phyloP scores from a whole-genome alignment of 2,113 vertebrate species.

The Murina feae region DNA sequence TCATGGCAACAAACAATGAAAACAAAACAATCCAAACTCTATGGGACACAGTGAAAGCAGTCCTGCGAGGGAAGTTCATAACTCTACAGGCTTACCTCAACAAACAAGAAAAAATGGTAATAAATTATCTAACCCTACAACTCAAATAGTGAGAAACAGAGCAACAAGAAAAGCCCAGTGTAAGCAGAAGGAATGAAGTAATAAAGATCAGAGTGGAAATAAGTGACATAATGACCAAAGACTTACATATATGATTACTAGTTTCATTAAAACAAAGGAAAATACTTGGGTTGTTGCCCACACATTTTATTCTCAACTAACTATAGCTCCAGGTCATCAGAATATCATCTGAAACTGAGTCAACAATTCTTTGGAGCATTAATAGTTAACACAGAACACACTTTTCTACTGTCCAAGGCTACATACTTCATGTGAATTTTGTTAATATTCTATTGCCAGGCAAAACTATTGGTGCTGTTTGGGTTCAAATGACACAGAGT shows the following conservation, averaged over 20 bases:
- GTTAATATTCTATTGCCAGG: background rate
- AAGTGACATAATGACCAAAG: too few relatives aligned
- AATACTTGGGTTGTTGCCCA: background rate
- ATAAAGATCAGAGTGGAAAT: too few relatives aligned
- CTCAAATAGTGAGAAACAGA: too few relatives aligned
- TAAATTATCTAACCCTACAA: too few relatives aligned
- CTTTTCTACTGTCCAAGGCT: conserved; percentile 42
- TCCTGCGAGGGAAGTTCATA: too few relatives aligned
- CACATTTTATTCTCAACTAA: background rate
- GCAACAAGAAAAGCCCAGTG: too few relatives aligned
- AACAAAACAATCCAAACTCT: too few relatives aligned
- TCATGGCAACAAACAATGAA: too few relatives aligned
- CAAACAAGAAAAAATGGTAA: too few relatives aligned
- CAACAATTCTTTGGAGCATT: background rate
- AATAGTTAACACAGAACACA: background rate
- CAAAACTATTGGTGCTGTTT: background rate
- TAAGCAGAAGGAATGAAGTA: too few relatives aligned
- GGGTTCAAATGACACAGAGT: background rate
- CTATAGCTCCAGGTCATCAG: background rate
- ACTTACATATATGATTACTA: background rate
- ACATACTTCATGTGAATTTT: conserved; percentile 17
- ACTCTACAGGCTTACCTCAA: too few relatives aligned
- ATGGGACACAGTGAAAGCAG: too few relatives aligned
- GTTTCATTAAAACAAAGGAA: background rate
- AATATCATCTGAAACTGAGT: background rate